phyloP scores from a whole-genome alignment of 2,888 invertebrate genomes.

The Hypsopygia costalis region DNA sequence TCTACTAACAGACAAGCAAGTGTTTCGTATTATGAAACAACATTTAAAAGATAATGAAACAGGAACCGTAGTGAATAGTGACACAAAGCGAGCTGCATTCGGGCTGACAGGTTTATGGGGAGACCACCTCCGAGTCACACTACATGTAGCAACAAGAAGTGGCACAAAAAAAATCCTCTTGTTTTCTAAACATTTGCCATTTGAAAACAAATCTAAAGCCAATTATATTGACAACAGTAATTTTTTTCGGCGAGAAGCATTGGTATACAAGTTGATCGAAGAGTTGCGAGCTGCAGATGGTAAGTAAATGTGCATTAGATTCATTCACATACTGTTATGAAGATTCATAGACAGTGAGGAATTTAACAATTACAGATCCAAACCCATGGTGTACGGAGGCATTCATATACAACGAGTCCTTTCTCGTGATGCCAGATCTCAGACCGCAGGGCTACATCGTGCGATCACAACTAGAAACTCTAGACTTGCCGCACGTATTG shows the following conservation, averaged over 20 bases:
- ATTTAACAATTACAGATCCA: slow-evolving; percentile 29
- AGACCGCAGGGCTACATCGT: slow-evolving; percentile 40
- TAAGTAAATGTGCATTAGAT: too few relatives aligned
- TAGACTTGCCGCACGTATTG: slow-evolving; percentile 43
- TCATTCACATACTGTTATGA: too few relatives aligned
- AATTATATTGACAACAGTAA: slow-evolving; percentile 43
- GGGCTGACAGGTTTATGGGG: slow-evolving; percentile 59
- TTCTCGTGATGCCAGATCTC: slow-evolving; percentile 61
- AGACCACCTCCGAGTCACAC: slow-evolving; percentile 46
- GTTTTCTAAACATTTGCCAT: slow-evolving; percentile 56
- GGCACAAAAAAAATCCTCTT: slow-evolving; percentile 29
- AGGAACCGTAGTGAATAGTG: slow-evolving; percentile 20
- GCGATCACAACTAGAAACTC: slow-evolving; percentile 26
- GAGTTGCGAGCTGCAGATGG: slow-evolving; percentile 28
- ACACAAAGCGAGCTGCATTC: slow-evolving; percentile 33
- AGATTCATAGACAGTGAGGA: too few relatives aligned
- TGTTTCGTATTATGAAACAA: slow-evolving; percentile 12
- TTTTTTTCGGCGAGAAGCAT: slow-evolving; percentile 46
- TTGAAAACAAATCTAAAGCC: slow-evolving; percentile 47
- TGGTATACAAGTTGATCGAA: slow-evolving; percentile 48
- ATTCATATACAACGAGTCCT: slow-evolving; percentile 41
- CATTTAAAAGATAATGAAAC: slow-evolving; percentile 9
- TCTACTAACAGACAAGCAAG: slow-evolving; percentile 14
- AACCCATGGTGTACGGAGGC: slow-evolving; percentile 48
- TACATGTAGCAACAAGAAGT: slow-evolving; percentile 31